Conservation (phyloP, 2,888 invertebrate genomes). For the Azorinus chamasolen region DNA sequence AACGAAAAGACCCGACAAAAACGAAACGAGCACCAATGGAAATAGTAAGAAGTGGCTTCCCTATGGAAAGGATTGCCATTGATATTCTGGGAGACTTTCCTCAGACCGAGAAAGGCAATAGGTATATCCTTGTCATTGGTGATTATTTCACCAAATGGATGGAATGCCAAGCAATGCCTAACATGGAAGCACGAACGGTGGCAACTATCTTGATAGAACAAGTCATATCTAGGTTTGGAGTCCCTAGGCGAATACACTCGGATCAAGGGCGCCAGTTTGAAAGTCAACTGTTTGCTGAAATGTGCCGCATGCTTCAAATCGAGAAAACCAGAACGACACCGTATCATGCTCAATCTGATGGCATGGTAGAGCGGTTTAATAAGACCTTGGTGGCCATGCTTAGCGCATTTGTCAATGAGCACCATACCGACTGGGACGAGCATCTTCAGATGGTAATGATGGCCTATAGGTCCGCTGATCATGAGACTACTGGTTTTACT, state of each 20-base stretch:
- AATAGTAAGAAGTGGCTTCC: slow-evolving; percentile 1
- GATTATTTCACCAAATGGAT: slow-evolving; percentile 6
- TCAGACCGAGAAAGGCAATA: background rate
- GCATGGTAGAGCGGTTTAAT: slow-evolving; percentile 39
- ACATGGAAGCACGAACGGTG: slow-evolving; percentile 6
- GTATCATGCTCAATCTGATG: slow-evolving; percentile 25
- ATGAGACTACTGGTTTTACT: slow-evolving; percentile 40
- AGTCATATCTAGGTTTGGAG: background rate
- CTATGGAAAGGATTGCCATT: no score
- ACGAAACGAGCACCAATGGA: slow-evolving; percentile 9
- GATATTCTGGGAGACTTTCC: no score
- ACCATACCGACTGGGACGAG: slow-evolving; percentile 50
- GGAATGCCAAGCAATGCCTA: slow-evolving; percentile 10
- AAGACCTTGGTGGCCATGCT: slow-evolving; percentile 31
- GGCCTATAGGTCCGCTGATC: slow-evolving; percentile 37
- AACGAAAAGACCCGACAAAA: slow-evolving; percentile 1
- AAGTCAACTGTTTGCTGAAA: background rate
- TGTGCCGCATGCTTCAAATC: slow-evolving; percentile 2
- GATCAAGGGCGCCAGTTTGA: slow-evolving; percentile 12
- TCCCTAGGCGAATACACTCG: background rate
- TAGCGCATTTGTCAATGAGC: slow-evolving; percentile 29
- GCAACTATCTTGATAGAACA: background rate
- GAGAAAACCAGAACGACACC: slow-evolving; percentile 4
- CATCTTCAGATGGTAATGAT: slow-evolving; percentile 34
- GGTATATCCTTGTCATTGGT: background rate